Conservation (phyloP, 2,888 invertebrate genomes). For the Protophormia terraenovae region DNA sequence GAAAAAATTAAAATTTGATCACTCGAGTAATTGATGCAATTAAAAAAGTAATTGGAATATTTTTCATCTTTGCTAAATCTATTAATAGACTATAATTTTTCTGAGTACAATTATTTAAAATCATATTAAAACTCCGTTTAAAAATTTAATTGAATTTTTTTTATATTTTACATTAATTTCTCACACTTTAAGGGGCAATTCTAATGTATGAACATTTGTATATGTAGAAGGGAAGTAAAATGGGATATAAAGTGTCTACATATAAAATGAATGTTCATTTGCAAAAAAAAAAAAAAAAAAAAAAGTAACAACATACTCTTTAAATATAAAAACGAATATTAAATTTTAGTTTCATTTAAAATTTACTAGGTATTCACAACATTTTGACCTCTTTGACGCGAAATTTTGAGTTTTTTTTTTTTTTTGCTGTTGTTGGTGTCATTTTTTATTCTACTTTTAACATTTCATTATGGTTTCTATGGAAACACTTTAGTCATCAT, state of each 20-base stretch:
- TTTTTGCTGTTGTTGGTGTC: not conserved
- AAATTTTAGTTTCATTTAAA: slow-evolving; percentile 45
- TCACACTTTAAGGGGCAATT: no score
- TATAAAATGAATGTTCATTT: slow-evolving; percentile 17
- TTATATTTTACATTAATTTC: no score
- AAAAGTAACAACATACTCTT: not conserved
- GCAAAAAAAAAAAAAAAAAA: not conserved
- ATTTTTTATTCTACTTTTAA: not conserved
- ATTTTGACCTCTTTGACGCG: slow-evolving; percentile 46
- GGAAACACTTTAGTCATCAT: slow-evolving; percentile 23
- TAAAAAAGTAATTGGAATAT: no score
- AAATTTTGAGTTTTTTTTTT: slow-evolving; percentile 6
- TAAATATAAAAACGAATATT: not conserved
- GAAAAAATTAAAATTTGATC: no score
- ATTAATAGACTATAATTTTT: no score
- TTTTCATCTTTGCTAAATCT: no score
- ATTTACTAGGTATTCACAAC: slow-evolving; percentile 46
- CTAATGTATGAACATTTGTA: no score
- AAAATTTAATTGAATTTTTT: no score
- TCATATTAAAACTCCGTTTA: no score
- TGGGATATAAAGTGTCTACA: not conserved
- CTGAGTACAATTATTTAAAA: no score
- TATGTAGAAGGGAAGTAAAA: not conserved
- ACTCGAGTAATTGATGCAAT: no score
- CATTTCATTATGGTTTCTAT: slow-evolving; percentile 23